phyloP scores from a whole-genome alignment of 2,888 invertebrate genomes.

The Apantesis nais region DNA sequence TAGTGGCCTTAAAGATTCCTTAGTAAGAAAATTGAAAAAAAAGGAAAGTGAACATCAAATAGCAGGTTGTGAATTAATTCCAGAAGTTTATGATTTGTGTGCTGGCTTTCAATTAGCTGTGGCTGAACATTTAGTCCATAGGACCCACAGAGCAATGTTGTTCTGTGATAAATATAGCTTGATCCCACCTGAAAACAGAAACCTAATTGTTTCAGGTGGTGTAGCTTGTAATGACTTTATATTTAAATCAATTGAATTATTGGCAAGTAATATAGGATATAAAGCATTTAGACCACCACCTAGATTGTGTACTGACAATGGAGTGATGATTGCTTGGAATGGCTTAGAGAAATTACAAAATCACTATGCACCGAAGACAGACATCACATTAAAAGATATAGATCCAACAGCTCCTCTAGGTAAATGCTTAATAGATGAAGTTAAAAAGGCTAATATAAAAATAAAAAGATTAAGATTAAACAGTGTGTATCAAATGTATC shows the following conservation, averaged over 20 bases:
- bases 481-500: conserved; percentile 23
- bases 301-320: conserved; percentile 97
- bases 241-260: conserved; percentile 87
- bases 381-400: conserved; percentile 87
- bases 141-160: conserved; percentile 93
- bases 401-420: conserved; percentile 88
- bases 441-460: conserved; percentile 82
- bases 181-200: conserved; percentile 81
- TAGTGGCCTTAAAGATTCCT: conserved; percentile 90
- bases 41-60: conserved; percentile 86
- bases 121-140: conserved; percentile 91
- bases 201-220: conserved; percentile 95
- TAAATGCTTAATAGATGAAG: conserved; percentile 83
- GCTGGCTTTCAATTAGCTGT: conserved; percentile 92
- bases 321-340: conserved; percentile 99
- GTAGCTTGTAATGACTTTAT: conserved; percentile 97
- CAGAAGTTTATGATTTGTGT: conserved; percentile 92
- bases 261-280: conserved; percentile 89
- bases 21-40: conserved; percentile 79
- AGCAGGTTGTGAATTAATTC: conserved; percentile 90
- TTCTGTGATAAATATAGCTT: conserved; percentile 87
- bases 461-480: conserved; percentile 70
- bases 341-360: conserved; percentile 91
- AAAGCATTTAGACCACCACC: conserved; percentile 91
- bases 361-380: conserved; percentile 68